Evolutionary conservation across 2,797 vertebrate genomes (phyloP).

Genomic region (Malacoctenus gilli): DNA sequence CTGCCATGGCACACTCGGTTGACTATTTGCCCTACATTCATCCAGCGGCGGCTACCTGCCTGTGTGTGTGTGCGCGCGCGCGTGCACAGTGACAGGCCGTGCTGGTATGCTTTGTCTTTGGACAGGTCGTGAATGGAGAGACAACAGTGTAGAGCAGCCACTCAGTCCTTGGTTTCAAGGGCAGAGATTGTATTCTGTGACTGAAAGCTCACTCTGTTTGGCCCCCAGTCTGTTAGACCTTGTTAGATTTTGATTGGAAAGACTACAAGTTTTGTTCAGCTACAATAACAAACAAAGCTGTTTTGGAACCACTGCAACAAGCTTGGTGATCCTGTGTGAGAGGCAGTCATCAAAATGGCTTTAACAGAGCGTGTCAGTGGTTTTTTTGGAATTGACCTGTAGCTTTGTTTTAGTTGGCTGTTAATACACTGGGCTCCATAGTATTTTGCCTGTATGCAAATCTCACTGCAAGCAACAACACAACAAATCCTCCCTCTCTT

Average conservation of each 20-base stretch:
- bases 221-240: constrained; percentile 22
- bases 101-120: constrained; percentile 48
- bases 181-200: constrained; percentile 48
- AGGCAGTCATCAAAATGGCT: too few species aligned
- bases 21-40: constrained; percentile 67
- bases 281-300: too few species aligned
- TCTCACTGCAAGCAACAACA: neutral
- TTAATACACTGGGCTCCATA: neutral
- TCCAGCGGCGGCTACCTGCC: constrained; percentile 40
- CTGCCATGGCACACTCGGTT: constrained; percentile 63
- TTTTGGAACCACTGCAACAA: too few species aligned
- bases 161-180: constrained; percentile 70
- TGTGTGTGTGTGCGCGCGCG: neutral
- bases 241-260: neutral
- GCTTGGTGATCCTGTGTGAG: too few species aligned
- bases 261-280: too few species aligned
- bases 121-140: constrained; percentile 46
- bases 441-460: neutral
- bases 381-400: too few species aligned
- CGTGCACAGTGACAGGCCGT: constrained; percentile 24
- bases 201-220: constrained; percentile 30
- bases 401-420: too few species aligned
- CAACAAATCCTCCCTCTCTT: constrained; percentile 16
- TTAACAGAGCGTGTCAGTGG: too few species aligned
- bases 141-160: constrained; percentile 30